A percentile compares a stretch with the other conserved stretches of the same genome.
These are phyloP conservation scores for Ammodytes marinus DNA, from an alignment of 2,113 vertebrate species.

Conservation along the genomic window DNA sequence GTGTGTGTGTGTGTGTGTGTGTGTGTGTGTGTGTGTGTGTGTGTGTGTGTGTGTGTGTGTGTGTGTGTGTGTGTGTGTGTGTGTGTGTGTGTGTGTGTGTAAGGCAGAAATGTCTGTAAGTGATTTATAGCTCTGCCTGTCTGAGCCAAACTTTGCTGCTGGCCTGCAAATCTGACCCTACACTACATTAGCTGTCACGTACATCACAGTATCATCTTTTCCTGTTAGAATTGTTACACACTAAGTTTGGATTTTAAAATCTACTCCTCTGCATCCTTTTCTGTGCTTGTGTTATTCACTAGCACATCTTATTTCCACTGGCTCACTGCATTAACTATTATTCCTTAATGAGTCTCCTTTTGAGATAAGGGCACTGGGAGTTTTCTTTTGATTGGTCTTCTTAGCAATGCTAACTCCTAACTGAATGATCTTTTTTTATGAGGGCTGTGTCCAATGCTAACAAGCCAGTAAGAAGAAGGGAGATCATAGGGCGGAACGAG, in stretches of 20 bases:
- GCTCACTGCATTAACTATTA: neutral
- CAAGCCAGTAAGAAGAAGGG: neutral
- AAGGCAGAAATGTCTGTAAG: conserved; percentile 17
- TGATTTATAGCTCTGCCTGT: conserved; percentile 72
- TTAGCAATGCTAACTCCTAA: neutral
- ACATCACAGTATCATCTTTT: conserved; percentile 68
- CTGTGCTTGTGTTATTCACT: conserved; percentile 13
- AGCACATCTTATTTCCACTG: conserved; percentile 24
- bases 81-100: conserved; percentile 12
- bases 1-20: neutral
- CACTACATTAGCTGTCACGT: conserved; percentile 72
- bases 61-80: neutral
- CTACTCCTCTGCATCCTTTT: conserved; percentile 21
- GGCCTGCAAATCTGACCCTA: conserved; percentile 66
- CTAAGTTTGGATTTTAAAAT: conserved; percentile 46
- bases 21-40: conserved; percentile 12
- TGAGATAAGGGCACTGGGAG: neutral
- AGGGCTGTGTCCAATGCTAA: conserved; percentile 2
- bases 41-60: conserved; percentile 7
- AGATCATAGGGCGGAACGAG: conserved; percentile 1
- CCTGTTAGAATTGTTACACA: conserved; percentile 46
- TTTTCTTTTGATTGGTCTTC: neutral
- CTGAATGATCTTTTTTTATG: neutral
- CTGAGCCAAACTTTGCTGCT: conserved; percentile 66
- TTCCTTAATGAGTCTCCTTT: neutral